These are phyloP conservation scores for Cephus pulcher DNA, from an alignment of 2,888 invertebrate species.

Conservation along the genomic window DNA sequence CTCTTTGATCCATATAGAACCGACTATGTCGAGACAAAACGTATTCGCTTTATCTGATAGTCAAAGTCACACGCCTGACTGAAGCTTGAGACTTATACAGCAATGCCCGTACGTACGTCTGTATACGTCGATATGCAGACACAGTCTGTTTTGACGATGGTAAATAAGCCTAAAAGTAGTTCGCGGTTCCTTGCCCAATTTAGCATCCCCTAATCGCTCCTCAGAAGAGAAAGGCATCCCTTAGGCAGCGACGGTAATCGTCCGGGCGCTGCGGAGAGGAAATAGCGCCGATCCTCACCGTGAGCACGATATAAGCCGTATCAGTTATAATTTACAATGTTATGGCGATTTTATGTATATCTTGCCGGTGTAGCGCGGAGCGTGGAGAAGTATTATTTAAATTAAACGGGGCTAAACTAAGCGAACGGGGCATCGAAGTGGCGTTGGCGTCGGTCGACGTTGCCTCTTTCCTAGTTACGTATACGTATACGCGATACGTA, in stretches of 20 bases:
- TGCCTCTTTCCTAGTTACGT: not conserved
- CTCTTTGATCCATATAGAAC: slow-evolving; percentile 40
- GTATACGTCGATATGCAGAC: not conserved
- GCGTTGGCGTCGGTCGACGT: slow-evolving; percentile 23
- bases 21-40: not conserved
- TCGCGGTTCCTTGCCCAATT: slow-evolving; percentile 21
- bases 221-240: not conserved
- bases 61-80: not conserved
- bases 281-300: slow-evolving; percentile 15
- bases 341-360: slow-evolving; percentile 68
- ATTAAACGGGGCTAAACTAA: slow-evolving; percentile 67
- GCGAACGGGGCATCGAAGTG: slow-evolving; percentile 55
- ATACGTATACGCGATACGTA: not conserved
- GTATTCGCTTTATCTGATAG: not conserved
- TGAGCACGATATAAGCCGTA: slow-evolving; percentile 62
- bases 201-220: slow-evolving; percentile 28
- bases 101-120: not conserved
- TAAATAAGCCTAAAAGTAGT: not conserved
- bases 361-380: slow-evolving; percentile 50
- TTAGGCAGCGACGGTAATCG: slow-evolving; percentile 36
- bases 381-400: slow-evolving; percentile 66
- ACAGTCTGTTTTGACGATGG: not conserved
- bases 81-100: not conserved
- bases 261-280: slow-evolving; percentile 22
- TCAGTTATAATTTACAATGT: slow-evolving; percentile 67